phyloP scores from a whole-genome alignment of 2,888 invertebrate species.

The Rosalia funebris region DNA sequence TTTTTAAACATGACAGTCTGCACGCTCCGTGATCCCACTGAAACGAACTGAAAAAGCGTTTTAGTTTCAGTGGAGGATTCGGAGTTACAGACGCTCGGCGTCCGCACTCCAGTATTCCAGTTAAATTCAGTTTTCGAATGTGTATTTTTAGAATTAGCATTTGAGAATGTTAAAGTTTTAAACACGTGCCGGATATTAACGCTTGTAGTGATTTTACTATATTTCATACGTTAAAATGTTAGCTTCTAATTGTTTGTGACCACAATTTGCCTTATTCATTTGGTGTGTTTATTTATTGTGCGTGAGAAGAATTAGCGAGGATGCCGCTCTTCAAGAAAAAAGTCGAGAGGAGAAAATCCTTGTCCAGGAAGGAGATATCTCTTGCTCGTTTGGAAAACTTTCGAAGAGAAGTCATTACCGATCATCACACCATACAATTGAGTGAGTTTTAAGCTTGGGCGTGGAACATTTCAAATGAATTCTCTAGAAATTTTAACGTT shows the following conservation, averaged over 20 bases:
- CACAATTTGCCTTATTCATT: slow-evolving; percentile 29
- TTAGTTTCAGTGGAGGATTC: slow-evolving; percentile 36
- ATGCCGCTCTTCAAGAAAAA: slow-evolving; percentile 56
- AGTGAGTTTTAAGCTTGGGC: slow-evolving; percentile 43
- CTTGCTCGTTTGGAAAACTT: slow-evolving; percentile 65
- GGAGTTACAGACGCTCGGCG: slow-evolving; percentile 19
- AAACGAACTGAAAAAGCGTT: slow-evolving; percentile 32
- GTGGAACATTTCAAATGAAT: neutral
- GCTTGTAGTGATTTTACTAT: slow-evolving; percentile 32
- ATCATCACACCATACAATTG: slow-evolving; percentile 66
- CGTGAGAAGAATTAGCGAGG: slow-evolving; percentile 24
- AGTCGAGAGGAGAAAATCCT: slow-evolving; percentile 50
- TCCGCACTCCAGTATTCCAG: slow-evolving; percentile 39
- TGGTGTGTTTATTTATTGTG: slow-evolving; percentile 28
- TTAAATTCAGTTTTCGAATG: slow-evolving; percentile 32
- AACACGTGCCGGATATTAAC: slow-evolving; percentile 39
- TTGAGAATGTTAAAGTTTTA: slow-evolving; percentile 29
- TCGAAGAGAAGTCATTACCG: slow-evolving; percentile 70
- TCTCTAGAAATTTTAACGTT: slow-evolving; percentile 32
- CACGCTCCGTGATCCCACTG: slow-evolving; percentile 15
- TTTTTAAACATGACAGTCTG: slow-evolving; percentile 37
- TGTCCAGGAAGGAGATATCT: slow-evolving; percentile 64
- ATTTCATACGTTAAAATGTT: slow-evolving; percentile 36
- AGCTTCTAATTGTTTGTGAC: slow-evolving; percentile 41
- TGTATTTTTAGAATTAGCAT: slow-evolving; percentile 37